Evolutionary conservation across 2,888 invertebrate genomes (phyloP), one percentile per base, ranked within the genome.

Genomic region (Nesidiocoris tenuis): DNA sequence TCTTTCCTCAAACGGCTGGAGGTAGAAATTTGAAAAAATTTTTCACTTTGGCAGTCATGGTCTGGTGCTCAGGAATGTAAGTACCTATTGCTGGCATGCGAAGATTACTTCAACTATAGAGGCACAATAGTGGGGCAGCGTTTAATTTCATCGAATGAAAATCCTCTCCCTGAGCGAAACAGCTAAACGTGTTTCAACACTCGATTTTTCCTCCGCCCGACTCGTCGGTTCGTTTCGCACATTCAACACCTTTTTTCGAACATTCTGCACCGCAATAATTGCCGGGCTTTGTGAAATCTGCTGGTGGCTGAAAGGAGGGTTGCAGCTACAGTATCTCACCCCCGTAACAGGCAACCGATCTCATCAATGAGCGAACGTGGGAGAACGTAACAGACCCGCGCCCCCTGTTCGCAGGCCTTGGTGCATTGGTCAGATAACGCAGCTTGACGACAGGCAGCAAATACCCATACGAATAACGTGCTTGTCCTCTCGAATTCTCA

Each of bases 121-220:
- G n/a, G n/a, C n/a, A n/a, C n/a, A n/a, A n/a, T n/a, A n/a, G n/a
- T n/a, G n/a, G n/a, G 24, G 70, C 57, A 70, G 59, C 24, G 25
- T 70, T 57, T 70, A 70, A 70, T 70, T 70, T 59, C 24, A 24
- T 59, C 57, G 59, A n/a, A 23, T 19, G 7, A 70, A 70, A 70
- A 70, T 59, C 57, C 23, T 25, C 22, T 23, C 59, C 25, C 18
- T 17, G 18, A 18, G 21, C 63, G n/a, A n/a, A n/a, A n/a, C n/a
- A n/a, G n/a, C n/a, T n/a, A n/a, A 70, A 57, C 59, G 23, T 25
- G 25, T 24, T 25, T 59, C 1, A 70, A 70, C 70, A 57, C 22
- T 59, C 25, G n/a, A 19, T 17, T 56, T 66, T 70, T 59, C 24
- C 1, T 24, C 21, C 18, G 70, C 59, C 55, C 67, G n/a, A n/a